Conservation (phyloP, 2,888 invertebrate species). For the Glyphotaelius pellucidus region DNA sequence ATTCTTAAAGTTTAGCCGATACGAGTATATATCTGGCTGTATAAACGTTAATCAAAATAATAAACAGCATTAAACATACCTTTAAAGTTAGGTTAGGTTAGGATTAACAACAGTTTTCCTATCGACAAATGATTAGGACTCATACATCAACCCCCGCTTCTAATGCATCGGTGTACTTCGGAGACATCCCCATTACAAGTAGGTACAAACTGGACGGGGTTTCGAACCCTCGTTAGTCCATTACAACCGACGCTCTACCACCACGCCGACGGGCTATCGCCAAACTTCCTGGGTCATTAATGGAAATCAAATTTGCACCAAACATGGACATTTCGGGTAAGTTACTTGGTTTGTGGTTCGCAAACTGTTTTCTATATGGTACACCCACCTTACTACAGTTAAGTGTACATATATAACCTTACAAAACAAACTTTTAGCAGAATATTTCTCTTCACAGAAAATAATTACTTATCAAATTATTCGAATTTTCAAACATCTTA, state of each 20-base stretch:
- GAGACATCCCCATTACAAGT: not conserved
- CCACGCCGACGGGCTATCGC: slow-evolving; percentile 5
- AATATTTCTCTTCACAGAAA: too few species aligned
- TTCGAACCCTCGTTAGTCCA: slow-evolving; percentile 32
- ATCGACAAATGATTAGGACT: not conserved
- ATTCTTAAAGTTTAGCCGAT: too few species aligned
- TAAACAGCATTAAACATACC: not conserved
- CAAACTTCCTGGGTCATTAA: slow-evolving; percentile 62
- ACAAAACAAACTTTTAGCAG: too few species aligned
- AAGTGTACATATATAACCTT: too few species aligned
- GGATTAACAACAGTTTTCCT: not conserved
- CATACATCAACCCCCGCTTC: not conserved
- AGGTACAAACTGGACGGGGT: not conserved
- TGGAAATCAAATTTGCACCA: slow-evolving; percentile 63
- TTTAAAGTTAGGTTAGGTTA: not conserved
- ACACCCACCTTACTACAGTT: not conserved
- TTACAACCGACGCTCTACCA: slow-evolving; percentile 9
- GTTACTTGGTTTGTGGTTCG: not conserved
- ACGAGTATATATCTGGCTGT: too few species aligned
- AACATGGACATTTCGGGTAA: slow-evolving; percentile 42
- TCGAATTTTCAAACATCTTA: too few species aligned
- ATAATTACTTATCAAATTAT: not conserved
- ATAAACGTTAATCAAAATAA: not conserved
- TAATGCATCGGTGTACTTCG: not conserved
- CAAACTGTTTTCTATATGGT: not conserved